These are phyloP conservation scores for Rostratula benghalensis DNA, from an alignment of 2,113 vertebrate genomes.

Conservation along the genomic window DNA sequence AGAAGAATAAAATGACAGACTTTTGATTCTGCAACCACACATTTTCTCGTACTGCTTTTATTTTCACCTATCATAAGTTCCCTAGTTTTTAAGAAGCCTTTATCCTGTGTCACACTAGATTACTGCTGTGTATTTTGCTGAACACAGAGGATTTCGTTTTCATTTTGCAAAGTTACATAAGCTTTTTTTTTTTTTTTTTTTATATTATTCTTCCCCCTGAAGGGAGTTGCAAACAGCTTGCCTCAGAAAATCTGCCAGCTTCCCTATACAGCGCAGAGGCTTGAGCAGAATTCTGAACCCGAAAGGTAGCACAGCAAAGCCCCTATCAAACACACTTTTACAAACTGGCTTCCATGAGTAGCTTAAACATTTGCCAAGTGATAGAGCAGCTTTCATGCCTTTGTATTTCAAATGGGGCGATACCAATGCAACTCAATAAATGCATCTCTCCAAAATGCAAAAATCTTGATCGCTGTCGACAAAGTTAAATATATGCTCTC, in stretches of 20 bases:
- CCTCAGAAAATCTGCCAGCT: not conserved
- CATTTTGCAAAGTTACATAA: conserved; percentile 39
- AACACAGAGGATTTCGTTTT: conserved; percentile 31
- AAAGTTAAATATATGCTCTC: not conserved
- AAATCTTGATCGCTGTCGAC: not conserved
- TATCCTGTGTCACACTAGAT: not conserved
- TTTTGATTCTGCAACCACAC: not conserved
- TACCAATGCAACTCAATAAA: not conserved
- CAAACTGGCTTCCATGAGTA: not conserved
- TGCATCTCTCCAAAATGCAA: not conserved
- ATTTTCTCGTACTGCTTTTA: not conserved
- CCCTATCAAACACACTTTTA: not conserved
- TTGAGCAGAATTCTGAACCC: not conserved
- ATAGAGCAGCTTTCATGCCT: not conserved
- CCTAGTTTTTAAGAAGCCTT: not conserved
- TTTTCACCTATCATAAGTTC: not conserved
- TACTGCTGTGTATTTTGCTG: conserved; percentile 19
- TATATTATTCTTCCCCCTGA: not conserved
- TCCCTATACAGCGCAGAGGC: not conserved
- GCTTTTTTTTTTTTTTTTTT: not conserved
- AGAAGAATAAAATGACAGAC: not conserved
- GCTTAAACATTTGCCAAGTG: not conserved
- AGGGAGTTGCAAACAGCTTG: conserved; percentile 27
- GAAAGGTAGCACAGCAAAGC: not conserved
- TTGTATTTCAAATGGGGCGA: not conserved